Percentiles rank a stretch among this genome's conserved stretches.
Evolutionary conservation across 1,140 invertebrate genomes (phyloP).

Genomic region (Phymorhynchus buccinoides): DNA sequence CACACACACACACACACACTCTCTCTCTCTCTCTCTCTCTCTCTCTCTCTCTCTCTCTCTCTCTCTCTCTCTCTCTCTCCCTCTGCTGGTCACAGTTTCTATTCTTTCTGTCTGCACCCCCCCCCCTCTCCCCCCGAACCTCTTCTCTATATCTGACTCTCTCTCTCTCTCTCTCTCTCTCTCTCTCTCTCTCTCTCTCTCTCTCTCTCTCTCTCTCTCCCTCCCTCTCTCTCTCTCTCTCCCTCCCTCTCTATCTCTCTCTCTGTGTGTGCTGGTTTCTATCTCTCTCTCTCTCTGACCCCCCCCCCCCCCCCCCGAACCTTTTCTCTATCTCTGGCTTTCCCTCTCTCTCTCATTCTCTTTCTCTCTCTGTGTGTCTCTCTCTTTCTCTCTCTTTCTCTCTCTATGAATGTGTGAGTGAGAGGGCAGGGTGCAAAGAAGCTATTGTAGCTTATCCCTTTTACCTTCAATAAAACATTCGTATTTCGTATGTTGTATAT

Average conservation of each 20-base stretch:
- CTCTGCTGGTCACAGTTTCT: not conserved
- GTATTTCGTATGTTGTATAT: too few species aligned
- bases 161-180: not conserved
- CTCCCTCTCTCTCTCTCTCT: slow-evolving; percentile 31
- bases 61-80: too few species aligned
- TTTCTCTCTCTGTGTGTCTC: not conserved
- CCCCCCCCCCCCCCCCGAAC: too few species aligned
- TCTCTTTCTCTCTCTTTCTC: not conserved
- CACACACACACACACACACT: too few species aligned
- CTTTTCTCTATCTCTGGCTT: too few species aligned
- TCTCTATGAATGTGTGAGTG: too few species aligned
- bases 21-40: too few species aligned
- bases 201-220: slow-evolving; percentile 43
- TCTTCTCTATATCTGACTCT: not conserved
- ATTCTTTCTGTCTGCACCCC: not conserved
- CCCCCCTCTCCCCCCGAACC: not conserved
- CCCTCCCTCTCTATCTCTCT: not conserved
- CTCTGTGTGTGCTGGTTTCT: not conserved
- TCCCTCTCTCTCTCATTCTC: too few species aligned
- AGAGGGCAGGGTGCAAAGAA: too few species aligned
- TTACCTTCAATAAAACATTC: too few species aligned
- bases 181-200: slow-evolving; percentile 33
- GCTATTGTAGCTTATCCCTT: too few species aligned
- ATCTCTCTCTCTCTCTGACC: not conserved
- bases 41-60: not conserved